These are phyloP conservation scores for Acronicta leporina DNA, from an alignment of 2,888 invertebrate species.

Conservation along the genomic window DNA sequence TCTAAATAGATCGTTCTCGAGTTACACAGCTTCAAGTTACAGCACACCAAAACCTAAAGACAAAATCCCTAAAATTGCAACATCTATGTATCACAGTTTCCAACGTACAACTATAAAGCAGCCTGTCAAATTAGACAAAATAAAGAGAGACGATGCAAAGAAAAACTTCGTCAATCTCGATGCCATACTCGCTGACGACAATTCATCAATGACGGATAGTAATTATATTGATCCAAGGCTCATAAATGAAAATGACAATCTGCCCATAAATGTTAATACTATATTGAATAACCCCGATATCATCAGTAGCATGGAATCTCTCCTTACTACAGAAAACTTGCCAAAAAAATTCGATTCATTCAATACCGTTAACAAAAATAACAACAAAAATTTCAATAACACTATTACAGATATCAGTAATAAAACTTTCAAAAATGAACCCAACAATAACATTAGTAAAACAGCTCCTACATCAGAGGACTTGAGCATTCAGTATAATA, in stretches of 20 bases:
- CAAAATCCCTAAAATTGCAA: conserved; percentile 85
- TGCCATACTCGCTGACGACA: conserved; percentile 78
- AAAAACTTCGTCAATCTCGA: conserved; percentile 86
- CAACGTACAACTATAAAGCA: conserved; percentile 82
- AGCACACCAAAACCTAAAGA: conserved; percentile 85
- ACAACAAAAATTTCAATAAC: conserved; percentile 70
- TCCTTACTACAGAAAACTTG: conserved; percentile 85
- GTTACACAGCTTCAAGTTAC: conserved; percentile 81
- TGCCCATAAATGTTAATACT: conserved; percentile 89
- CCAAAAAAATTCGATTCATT: conserved; percentile 86
- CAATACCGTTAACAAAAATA: conserved; percentile 71
- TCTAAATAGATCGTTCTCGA: conserved; percentile 83
- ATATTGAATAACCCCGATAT: conserved; percentile 86
- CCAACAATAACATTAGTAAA: conserved; percentile 70
- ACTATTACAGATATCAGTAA: conserved; percentile 63
- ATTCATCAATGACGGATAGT: conserved; percentile 85
- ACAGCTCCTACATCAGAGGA: conserved; percentile 76
- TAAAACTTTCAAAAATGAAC: conserved; percentile 65
- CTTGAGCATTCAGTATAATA: conserved; percentile 85
- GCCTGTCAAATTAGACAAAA: conserved; percentile 84
- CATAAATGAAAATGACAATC: conserved; percentile 92
- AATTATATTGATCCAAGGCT: conserved; percentile 89
- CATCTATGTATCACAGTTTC: conserved; percentile 85
- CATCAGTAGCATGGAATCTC: conserved; percentile 87
- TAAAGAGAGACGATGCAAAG: conserved; percentile 78